These are phyloP conservation scores for Rhinella marina DNA, from an alignment of 2,797 vertebrate species.

Conservation along the genomic window DNA sequence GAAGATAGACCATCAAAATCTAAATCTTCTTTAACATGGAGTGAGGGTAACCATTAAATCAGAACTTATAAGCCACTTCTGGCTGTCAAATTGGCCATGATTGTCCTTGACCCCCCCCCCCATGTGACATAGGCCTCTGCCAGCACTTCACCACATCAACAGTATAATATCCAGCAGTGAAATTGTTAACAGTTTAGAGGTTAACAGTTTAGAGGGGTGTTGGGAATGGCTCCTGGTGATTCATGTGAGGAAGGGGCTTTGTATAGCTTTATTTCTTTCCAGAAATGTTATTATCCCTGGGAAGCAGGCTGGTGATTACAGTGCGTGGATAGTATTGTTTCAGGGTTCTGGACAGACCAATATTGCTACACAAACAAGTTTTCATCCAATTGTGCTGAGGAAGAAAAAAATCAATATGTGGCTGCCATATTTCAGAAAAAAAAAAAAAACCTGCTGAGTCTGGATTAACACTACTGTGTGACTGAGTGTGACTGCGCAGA, in stretches of 20 bases:
- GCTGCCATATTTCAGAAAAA: slow-evolving; percentile 80
- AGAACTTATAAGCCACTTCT: neutral
- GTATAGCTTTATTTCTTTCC: slow-evolving; percentile 78
- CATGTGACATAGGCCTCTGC: neutral
- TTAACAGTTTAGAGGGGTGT: neutral
- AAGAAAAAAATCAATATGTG: slow-evolving; percentile 93
- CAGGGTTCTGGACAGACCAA: slow-evolving; percentile 88
- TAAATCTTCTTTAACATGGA: neutral
- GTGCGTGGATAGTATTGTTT: slow-evolving; percentile 82
- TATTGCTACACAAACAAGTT: slow-evolving; percentile 98
- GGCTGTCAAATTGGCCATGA: no score
- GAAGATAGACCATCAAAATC: no score
- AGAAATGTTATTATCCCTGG: slow-evolving; percentile 96
- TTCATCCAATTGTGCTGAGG: slow-evolving; percentile 94
- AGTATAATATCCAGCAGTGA: slow-evolving; percentile 4
- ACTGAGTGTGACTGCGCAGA: slow-evolving; percentile 13
- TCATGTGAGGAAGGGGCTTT: slow-evolving; percentile 22
- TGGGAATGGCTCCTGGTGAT: slow-evolving; percentile 43
- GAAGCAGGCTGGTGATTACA: slow-evolving; percentile 90
- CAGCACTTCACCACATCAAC: neutral
- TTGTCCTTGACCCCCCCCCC: no score
- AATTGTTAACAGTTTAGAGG: slow-evolving; percentile 25
- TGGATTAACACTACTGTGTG: slow-evolving; percentile 60
- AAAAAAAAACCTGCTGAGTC: slow-evolving; percentile 78
- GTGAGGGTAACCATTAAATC: neutral